Percentiles rank a stretch among this genome's conserved stretches.
Conservation (phyloP, 2,797 vertebrate species). For the Decapterus maruadsi region DNA sequence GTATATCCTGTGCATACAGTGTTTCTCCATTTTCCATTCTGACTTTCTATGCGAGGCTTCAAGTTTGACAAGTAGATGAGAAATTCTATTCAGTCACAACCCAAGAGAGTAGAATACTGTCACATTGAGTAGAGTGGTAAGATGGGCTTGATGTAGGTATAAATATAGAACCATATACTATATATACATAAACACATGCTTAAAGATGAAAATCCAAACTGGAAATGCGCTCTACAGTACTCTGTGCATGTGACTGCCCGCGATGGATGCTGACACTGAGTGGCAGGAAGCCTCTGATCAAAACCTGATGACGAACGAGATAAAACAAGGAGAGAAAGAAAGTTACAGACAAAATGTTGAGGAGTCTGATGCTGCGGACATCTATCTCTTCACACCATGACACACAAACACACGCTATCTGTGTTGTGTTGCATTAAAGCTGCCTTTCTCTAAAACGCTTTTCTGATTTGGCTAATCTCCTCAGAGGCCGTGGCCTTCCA, state of each 20-base stretch:
- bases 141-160: constrained; percentile 37
- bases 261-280: constrained; percentile 28
- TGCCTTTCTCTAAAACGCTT: constrained; percentile 72
- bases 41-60: constrained; percentile 10
- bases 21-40: background rate
- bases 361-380: constrained; percentile 29
- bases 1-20: constrained; percentile 5
- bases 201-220: constrained; percentile 12
- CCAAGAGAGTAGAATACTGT: constrained; percentile 40
- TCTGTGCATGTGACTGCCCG: constrained; percentile 1
- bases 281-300: constrained; percentile 13
- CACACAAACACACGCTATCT: constrained; percentile 44
- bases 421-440: constrained; percentile 67
- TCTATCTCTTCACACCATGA: constrained; percentile 26
- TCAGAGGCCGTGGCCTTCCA: constrained; percentile 63
- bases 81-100: constrained; percentile 33
- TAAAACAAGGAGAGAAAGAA: constrained; percentile 25
- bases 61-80: constrained; percentile 52
- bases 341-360: constrained; percentile 25
- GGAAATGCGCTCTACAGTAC: background rate
- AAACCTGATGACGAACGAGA: constrained; percentile 26
- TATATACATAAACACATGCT: background rate
- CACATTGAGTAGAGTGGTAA: constrained; percentile 26
- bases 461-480: constrained; percentile 83
- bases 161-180: constrained; percentile 44